Conservation (phyloP, 2,113 vertebrate genomes). For the Osmerus eperlanus region DNA sequence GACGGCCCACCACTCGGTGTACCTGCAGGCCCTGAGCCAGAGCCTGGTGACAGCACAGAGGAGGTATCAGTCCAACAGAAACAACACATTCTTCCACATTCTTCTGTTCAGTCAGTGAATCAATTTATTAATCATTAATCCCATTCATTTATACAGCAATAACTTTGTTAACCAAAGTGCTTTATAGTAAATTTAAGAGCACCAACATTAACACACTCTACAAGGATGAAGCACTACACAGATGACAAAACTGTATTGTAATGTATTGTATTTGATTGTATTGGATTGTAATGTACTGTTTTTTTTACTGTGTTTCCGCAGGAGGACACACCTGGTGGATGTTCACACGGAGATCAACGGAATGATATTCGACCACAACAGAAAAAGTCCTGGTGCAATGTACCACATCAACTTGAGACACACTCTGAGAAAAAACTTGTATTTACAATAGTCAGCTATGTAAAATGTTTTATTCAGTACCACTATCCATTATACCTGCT, state of each 20-base stretch:
- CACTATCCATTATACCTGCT: too few species aligned
- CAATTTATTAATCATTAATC: background rate
- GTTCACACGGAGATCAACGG: slow-evolving; percentile 80
- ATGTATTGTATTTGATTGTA: background rate
- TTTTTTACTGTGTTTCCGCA: slow-evolving; percentile 50
- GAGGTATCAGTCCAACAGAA: slow-evolving; percentile 66
- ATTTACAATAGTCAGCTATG: slow-evolving; percentile 55
- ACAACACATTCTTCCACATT: background rate
- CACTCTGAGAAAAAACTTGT: slow-evolving; percentile 84
- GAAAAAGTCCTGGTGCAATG: slow-evolving; percentile 44
- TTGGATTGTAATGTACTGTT: background rate
- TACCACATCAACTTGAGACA: slow-evolving; percentile 78
- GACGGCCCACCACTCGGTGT: slow-evolving; percentile 65
- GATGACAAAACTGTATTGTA: background rate
- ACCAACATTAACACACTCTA: too few species aligned
- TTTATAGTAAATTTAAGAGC: too few species aligned
- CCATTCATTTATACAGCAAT: background rate
- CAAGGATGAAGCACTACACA: too few species aligned
- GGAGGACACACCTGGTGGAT: slow-evolving; percentile 75
- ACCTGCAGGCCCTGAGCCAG: slow-evolving; percentile 74
- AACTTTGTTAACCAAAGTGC: background rate
- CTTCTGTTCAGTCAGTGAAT: too few species aligned
- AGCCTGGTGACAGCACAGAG: slow-evolving; percentile 62
- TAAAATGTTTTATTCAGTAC: background rate
- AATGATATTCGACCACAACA: slow-evolving; percentile 76